Base-by-base conservation (phyloP, 2,113 vertebrate species). In the Canis aureus region DNA sequence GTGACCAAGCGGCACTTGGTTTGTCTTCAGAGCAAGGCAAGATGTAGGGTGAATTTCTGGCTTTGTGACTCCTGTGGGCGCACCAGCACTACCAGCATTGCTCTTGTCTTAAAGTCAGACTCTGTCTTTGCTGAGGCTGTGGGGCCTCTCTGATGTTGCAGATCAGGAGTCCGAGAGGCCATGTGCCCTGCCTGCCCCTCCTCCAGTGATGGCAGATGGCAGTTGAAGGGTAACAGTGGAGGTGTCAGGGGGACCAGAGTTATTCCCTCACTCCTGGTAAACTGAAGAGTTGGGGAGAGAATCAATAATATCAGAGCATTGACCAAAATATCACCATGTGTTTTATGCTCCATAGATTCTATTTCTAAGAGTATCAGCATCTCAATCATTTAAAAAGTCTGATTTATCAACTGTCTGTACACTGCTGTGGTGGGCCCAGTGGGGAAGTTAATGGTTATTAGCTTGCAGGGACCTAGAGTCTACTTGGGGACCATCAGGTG, bases 11-110 rank as follows among this genome's bases (percentile, higher is more conserved):
- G 8, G 2, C 3, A 4, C 2, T 35, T 60, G 5, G 49, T 19
- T 29, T 3, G 0, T 71, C 71, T 49, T 27, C 17, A 8, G 59
- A 92, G 27, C 17, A 8, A 94, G 29, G 32, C 4, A 0, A 67
- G 69, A 1, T 23, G 12, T 1, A 0, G n/a, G 25, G 43, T 16
- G 60, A 3, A 5, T 1, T 0, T 2, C 62, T 27, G 9, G 6
- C 12, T 49, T 5, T 16, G 20, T 15, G 2, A 16, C 43, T 83
- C 25, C 0, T 0, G 10, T 8, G 25, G 19, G 7, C 22, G 20
- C 20, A 8, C 16, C 32, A 1, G 35, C 2, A 2, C 73, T 9
- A 4, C 16, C 38, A 5, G 49, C 10, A 12, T 78, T 5, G 5
- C 59, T 17, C 16, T 76, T 43, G 64, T 60, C 49, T 79, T 79